Base-by-base conservation (phyloP, 2,888 invertebrate species). In the Cerceris ruficornis region DNA sequence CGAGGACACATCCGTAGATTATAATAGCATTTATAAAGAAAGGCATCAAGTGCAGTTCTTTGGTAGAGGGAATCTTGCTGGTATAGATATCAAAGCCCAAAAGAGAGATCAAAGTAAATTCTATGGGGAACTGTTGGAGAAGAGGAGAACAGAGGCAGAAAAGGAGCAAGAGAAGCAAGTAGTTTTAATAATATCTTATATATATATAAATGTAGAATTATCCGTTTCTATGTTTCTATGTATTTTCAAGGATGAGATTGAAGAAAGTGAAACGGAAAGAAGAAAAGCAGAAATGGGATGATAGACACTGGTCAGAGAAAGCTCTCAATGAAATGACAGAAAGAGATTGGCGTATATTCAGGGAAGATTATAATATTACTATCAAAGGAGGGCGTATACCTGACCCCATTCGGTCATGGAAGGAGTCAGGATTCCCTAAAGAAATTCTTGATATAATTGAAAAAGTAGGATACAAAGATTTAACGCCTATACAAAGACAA, bases 311-410 rank as follows among this genome's bases (percentile, higher is more conserved):
- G 99, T 97, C 97, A 5, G 98, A 99, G 89, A 99, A 99, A 92
- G 96, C 96, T 9, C 93, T 96, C 0, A 95, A 96, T 66, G 98
- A 99, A 93, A 99, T 99, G 99, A 98, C 97, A 0, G 99, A 99
- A 92, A 94, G 99, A 88, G 99, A 99, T 94, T 99, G 99, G 99
- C 95, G 99, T 92, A 99, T 99, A 88, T 99, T 99, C 92, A 95
- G 99, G 82, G 99, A 99, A 93, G 99, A 99, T 93, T 99, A 98
- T 92, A 99, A 98, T 91, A 99, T 99, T 68, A 97, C 98, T 4
- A 97, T 99, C 77, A 99, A 99, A 93, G 98, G 98, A 82, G 99
- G 99, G 0, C 96, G 95, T 90, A 98, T 99, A 87, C 99, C 99
- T 0, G 98, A 98, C 93, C 99, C 99, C 0, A 95, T 99, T 74